Base-by-base conservation (phyloP, 2,113 vertebrate genomes). In the Gasterosteus nipponicus region DNA sequence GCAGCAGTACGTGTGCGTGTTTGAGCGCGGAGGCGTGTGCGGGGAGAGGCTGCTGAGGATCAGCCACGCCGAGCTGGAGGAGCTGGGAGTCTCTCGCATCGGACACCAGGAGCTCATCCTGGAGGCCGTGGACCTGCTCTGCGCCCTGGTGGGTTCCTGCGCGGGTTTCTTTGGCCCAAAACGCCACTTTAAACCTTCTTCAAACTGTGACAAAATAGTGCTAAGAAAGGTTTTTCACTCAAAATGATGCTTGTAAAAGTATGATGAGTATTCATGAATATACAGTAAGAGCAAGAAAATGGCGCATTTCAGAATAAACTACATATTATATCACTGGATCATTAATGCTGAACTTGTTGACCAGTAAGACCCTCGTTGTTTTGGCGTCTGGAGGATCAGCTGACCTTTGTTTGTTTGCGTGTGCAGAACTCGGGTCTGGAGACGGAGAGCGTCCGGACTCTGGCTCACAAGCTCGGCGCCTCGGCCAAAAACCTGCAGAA, bases 41-140 rank as follows among this genome's bases (percentile, higher is more conserved):
- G 98, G 98, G 0, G 97, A 99, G 90, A 94, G 98, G 77, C 93
- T 99, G 79, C 94, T 99, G 56, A 95, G 97, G 56, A 98, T 99
- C 81, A 98, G 97, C 86, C 98, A 99, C 82, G 97, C 97, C 62
- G 98, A 99, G 85, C 94, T 99, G 69, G 98, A 99, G 89, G 97
- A 99, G 87, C 94, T 99, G 72, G 98, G 98, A 22, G 98, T 99
- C 47, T 96, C 97, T 70, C 95, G 97, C 54, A 99, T 99, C 65
- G 97, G 97, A 62, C 97, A 99, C 89, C 97, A 99, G 92, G 97
- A 99, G 73, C 96, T 99, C 77, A 98, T 99, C 69, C 93, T 99
- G 88, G 97, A 99, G 92, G 97, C 97, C 7, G 97, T 99, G 31
- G 97, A 99, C 92, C 89, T 99, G 81, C 95, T 99, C 44, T 99